Base-by-base conservation (phyloP, 1,140 invertebrate genomes). In the Panagrolaimus sp. region DNA sequence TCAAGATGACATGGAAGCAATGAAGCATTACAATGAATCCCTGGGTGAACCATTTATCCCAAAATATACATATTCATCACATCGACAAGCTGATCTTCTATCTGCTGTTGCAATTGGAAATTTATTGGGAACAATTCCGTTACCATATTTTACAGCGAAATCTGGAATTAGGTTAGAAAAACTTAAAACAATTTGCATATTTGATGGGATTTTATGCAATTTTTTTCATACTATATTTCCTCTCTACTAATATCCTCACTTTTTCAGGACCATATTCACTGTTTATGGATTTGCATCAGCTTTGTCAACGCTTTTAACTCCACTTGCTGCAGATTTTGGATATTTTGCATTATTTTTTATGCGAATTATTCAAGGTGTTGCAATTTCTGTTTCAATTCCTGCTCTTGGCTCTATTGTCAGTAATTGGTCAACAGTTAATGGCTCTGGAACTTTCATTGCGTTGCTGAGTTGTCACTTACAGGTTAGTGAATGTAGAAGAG, bases 311-410 rank as follows among this genome's bases (percentile, higher is more conserved):
- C 43, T 81, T 8, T 46, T 75, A 1, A 69, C 72, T 44, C 79
- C 79, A 13, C 9, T 81, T 1, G 70, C 74, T 11, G 79, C 71
- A 8, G 46, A 47, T 38, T 23, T 63, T 27, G 78, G 73, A 13
- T 79, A 72, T 48, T 67, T 31, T 20, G 16, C 70, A 13, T 27
- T 79, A 43, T 70, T 79, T 25, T n/a, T 73, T 13, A 65, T 73
- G 23, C 31, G 78, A 38, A 53, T 79, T 61, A 14, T 74, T 16
- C 78, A 79, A 79, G 79, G 79, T 16, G 63, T 83, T 53, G 79
- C 75, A 5, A 47, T 73, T 13, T 67, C 79, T n/a, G 77, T 74
- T 20, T 64, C 71, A 14, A 82, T 72, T 62, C 71, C 81, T 11
- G 78, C 81, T 1, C 74, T 69, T 7, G 79, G 74, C 31, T 66